Base-by-base conservation (phyloP, 2,797 vertebrate genomes). In the Poeciliopsis turneri region DNA sequence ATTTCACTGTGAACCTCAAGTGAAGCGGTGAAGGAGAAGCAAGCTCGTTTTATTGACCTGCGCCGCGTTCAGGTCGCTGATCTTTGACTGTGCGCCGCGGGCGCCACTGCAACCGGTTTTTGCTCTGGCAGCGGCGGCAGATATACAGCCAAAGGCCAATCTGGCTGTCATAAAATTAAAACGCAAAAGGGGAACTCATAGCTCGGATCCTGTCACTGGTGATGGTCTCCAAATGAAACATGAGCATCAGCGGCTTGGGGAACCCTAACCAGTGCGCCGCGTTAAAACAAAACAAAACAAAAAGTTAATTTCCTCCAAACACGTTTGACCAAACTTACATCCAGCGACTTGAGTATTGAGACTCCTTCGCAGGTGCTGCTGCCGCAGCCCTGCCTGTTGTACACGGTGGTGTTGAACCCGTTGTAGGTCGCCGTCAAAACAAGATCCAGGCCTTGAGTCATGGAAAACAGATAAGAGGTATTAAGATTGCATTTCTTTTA, bases 291-390 rank as follows among this genome's bases (percentile, higher is more conserved):
- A 41, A 41, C 1, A 49, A 16, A 49, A 49, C 3, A 39, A 55
- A 7, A 72, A 33, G 30, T 23, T 0, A 4, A 15, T 28, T 28
- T 75, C 25, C 15, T 9, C n/a, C 45, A 25, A 10, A 16, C 53
- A 66, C 30, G 33, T 66, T 75, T 64, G 57, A 46, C 51, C 61
- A 41, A 74, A 97, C 97, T 97, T 85, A 99, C 98, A 45, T 90
- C 79, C 20, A 99, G 94, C 7, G 9, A 73, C 91, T 96, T 98
- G 80, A 99, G 95, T n/a, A 97, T 96, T 68, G 97, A 93, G 74
- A 97, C 95, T 6, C 97, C 98, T 92, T 99, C 98, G 82, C 98
- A 99, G 55, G 96, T 96, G 87, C 97, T 99, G 88, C 97, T 98
- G 25, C 91, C 94, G 74, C 98, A 99, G 84, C 97, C 97, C 55